Percentiles rank a stretch among this genome's conserved stretches.
Evolutionary conservation across 2,113 vertebrate genomes (phyloP).

Genomic region (Chiloscyllium plagiosum): DNA sequence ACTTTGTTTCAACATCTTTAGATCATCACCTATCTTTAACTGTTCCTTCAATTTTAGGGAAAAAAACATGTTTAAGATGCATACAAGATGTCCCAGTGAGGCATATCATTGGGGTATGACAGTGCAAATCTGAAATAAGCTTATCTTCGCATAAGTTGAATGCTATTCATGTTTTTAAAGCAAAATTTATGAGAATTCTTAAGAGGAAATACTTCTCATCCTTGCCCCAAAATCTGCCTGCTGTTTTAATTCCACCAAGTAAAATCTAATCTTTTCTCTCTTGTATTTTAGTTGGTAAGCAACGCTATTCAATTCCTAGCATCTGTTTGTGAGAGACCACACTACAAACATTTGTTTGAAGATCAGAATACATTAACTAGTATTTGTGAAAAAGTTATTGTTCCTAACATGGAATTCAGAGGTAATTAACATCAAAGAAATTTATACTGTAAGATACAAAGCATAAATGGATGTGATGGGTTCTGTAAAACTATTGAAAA

Average conservation of each 20-base stretch:
- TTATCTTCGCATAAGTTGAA: background rate
- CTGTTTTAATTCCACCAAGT: background rate
- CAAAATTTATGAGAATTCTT: background rate
- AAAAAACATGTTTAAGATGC: background rate
- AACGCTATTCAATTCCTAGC: conserved; percentile 98
- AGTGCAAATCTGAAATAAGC: background rate
- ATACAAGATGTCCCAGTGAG: background rate
- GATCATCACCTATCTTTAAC: background rate
- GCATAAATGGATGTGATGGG: background rate
- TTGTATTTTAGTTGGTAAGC: conserved; percentile 75
- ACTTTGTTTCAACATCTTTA: background rate
- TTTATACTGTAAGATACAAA: background rate
- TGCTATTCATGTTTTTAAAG: background rate
- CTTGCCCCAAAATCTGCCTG: background rate
- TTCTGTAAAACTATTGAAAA: background rate
- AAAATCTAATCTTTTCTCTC: conserved; percentile 40
- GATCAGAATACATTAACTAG: conserved; percentile 93
- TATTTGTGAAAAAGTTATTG: conserved; percentile 98
- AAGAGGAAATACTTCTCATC: background rate
- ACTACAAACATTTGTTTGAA: conserved; percentile 96
- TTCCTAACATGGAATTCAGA: conserved; percentile 99
- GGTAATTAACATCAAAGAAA: conserved; percentile 59
- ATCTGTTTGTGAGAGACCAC: conserved; percentile 91
- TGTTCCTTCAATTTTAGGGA: background rate
- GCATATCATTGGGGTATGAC: no score